Base-by-base conservation (phyloP, 2,113 vertebrate genomes). In the Heptranchias perlo region DNA sequence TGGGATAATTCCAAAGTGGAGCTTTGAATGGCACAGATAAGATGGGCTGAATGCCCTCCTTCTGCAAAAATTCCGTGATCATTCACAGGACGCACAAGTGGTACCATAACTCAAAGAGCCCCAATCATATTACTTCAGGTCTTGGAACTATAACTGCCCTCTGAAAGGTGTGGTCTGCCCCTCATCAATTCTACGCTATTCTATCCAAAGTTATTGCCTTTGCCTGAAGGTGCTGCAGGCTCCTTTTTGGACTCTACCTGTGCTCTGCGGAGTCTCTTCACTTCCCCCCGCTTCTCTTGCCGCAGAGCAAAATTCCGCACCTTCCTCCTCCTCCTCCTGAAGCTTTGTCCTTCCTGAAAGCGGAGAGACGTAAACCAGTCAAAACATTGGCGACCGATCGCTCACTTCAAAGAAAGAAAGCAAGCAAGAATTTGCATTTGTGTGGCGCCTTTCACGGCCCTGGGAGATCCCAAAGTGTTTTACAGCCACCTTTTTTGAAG, bases 241-340 rank as follows among this genome's bases (percentile, higher is more conserved):
- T 87, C 47, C 25, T 87, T 28, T 54, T 18, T 87, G 47, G 47
- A 89, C 47, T 96, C 97, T 97, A 99, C 99, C 99, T 99, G 99
- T 97, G 99, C 99, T 97, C 98, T 98, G 97, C 99, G 98, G 96
- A 99, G 99, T 96, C 99, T 98, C 97, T 99, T 99, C 96, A 99
- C 96, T 96, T 99, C 98, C 96, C 99, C 99, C 97, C 98, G 98
- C 96, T 98, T 99, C 52, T 97, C 97, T 97, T 98, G 96, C 96
- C 98, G 98, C 96, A 97, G 97, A 54, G 97, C 98, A 1, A 97
- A 98, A 96, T 98, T 98, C 97, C 98, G 98, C 97, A 98, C 97
- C 96, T 97, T 98, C 96, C 96, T 98, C 67, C 96, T 98, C 67
- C 96, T 98, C 7, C 14, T 47, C 96, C 96, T 98, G 52, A 98